A percentile compares a stretch with the other conserved stretches of the same genome.
Evolutionary conservation across 2,113 vertebrate species (phyloP).

Genomic region (Oryzias woworae): DNA sequence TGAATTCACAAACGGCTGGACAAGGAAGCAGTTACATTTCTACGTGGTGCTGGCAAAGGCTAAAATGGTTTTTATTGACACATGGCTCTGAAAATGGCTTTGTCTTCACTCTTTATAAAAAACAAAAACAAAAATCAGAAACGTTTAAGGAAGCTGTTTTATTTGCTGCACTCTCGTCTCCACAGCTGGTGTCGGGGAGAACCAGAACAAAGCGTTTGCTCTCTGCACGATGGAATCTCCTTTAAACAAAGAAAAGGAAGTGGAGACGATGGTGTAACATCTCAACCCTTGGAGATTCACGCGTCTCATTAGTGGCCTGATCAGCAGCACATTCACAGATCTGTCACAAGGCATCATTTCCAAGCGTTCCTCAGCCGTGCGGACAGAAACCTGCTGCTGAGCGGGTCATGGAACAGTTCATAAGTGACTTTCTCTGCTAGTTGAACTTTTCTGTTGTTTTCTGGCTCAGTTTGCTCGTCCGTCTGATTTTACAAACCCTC

Average conservation of each 20-base stretch:
- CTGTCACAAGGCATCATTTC: constrained; percentile 45
- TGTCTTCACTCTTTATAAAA: constrained; percentile 33
- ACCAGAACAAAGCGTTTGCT: constrained; percentile 22
- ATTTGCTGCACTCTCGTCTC: constrained; percentile 29
- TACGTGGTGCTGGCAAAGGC: constrained; percentile 62
- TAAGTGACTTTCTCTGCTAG: background rate
- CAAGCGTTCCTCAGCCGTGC: constrained; percentile 13
- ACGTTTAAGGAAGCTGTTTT: constrained; percentile 33
- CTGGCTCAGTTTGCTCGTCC: constrained; percentile 43
- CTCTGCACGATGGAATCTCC: constrained; percentile 32
- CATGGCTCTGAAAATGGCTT: constrained; percentile 61
- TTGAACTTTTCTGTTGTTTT: background rate
- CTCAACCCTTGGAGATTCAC: constrained; percentile 19
- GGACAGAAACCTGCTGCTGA: constrained; percentile 2
- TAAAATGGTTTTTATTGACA: constrained; percentile 73
- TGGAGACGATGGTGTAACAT: constrained; percentile 20
- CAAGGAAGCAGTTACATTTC: constrained; percentile 30
- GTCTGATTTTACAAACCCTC: background rate
- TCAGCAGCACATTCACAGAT: constrained; percentile 57
- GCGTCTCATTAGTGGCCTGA: constrained; percentile 36
- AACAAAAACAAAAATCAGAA: constrained; percentile 7
- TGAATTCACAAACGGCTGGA: constrained; percentile 16
- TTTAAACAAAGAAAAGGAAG: constrained; percentile 11
- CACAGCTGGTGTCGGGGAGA: constrained; percentile 15
- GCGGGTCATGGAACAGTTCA: constrained; percentile 1